Percentiles rank a stretch among this genome's conserved stretches.
These are phyloP conservation scores for Phyllotis vaccarum DNA, from an alignment of 2,797 vertebrate genomes.

Conservation along the genomic window DNA sequence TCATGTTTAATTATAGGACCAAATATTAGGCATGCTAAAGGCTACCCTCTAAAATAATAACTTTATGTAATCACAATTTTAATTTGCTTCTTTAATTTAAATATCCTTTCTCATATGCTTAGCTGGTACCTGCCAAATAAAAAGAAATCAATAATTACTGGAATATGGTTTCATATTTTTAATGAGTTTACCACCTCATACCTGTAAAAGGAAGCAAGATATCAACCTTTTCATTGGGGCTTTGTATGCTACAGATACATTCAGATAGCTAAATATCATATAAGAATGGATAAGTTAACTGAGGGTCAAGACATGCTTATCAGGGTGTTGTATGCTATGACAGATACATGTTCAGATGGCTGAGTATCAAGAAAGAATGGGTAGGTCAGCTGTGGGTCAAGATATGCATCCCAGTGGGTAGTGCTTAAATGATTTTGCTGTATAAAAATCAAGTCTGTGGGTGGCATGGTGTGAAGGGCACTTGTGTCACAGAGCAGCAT, in stretches of 20 bases:
- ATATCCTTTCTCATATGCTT: neutral
- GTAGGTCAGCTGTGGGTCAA: neutral
- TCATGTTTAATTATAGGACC: neutral
- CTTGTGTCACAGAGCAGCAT: neutral
- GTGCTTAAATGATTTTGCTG: neutral
- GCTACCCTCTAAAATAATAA: slow-evolving; percentile 36
- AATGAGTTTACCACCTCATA: neutral
- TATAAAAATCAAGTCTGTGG: neutral
- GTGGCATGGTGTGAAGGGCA: too few relatives aligned
- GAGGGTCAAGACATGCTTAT: neutral
- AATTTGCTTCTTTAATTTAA: slow-evolving; percentile 57
- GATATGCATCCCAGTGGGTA: neutral
- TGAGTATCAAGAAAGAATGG: neutral
- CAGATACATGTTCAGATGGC: neutral
- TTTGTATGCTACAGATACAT: neutral
- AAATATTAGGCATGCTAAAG: slow-evolving; percentile 53
- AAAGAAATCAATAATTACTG: neutral
- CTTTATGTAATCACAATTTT: slow-evolving; percentile 46
- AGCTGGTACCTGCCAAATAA: neutral
- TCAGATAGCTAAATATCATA: neutral
- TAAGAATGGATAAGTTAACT: neutral
- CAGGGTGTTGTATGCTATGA: neutral
- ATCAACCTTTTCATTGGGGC: neutral
- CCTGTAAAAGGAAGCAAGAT: neutral
- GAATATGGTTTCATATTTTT: neutral